Evolutionary conservation across 2,113 vertebrate species (phyloP).

Genomic region (Antigone vipio): DNA sequence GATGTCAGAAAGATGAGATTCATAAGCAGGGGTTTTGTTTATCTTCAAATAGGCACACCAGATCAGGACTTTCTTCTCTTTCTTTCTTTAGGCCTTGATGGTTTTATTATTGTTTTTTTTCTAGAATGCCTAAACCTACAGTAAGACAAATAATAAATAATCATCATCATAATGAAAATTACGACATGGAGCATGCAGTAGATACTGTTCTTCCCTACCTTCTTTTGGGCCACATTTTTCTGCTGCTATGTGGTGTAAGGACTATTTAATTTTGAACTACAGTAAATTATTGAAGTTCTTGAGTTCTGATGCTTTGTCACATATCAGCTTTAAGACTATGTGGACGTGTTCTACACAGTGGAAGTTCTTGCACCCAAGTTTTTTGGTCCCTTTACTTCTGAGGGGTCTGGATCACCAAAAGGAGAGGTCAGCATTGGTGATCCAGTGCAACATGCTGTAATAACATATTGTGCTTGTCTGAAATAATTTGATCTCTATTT

Average conservation of each 20-base stretch:
- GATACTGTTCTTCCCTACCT: not conserved
- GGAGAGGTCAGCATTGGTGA: not conserved
- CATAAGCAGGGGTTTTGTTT: not conserved
- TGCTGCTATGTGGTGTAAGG: not conserved
- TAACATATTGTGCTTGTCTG: not conserved
- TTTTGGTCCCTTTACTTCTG: not conserved
- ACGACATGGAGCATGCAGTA: not conserved
- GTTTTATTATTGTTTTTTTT: not conserved
- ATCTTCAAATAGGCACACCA: not conserved
- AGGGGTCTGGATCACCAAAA: not conserved
- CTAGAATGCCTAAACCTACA: not conserved
- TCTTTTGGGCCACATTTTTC: not conserved
- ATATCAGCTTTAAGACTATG: not conserved
- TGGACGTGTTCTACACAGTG: not conserved
- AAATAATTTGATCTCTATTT: not conserved
- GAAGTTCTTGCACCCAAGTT: not conserved
- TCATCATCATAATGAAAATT: not conserved
- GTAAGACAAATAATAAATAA: not conserved
- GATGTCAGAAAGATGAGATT: not conserved
- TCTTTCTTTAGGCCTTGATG: not conserved
- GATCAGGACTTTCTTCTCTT: not conserved
- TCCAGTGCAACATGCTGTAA: not conserved
- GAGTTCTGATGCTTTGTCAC: not conserved
- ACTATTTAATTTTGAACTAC: not conserved
- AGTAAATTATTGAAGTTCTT: not conserved